Base-by-base conservation (phyloP, 2,888 invertebrate species). In the Chrysolina oricalcia region DNA sequence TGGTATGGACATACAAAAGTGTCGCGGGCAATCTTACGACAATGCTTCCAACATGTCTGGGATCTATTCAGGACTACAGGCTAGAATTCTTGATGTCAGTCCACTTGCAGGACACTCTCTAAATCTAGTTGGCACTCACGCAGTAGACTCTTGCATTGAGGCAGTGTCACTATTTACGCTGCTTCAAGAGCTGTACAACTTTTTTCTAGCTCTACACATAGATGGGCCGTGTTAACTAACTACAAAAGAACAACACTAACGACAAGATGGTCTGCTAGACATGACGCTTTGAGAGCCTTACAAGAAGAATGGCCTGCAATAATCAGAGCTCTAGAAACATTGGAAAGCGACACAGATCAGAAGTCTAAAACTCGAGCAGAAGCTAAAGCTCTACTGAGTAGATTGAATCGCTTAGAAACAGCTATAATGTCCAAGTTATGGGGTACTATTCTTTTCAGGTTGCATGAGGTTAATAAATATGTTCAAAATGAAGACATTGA, bases 231-330 rank as follows among this genome's bases (percentile, higher is more conserved):
- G 27, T 27, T 64, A 64, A 64, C 27, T 64, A 64, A 64, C 10
- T 64, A 15, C 64, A 64, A 64, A 64, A 64, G 35, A 27, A 64
- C 64, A 64, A 64, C 27, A 64, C 64, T 64, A 64, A 64, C 41
- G 15, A 64, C 64, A 64, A 64, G 64, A 64, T 64, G 64, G 64
- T 64, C 64, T 64, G 64, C 64, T 64, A 64, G 13, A 64, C 64
- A 64, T 64, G 64, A 64, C 23, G 64, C 64, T 64, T 64, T 64
- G 15, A 64, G 64, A 64, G 64, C 64, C 64, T 35, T 64, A 40
- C 64, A 64, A 64, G 64, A 64, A 64, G 64, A 27, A 64, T 64
- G 64, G 41, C 64, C 41, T 27, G 64, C 64, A 64, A 64, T 64
- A 13, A 64, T 64, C 41, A 64, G 27, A 64, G 63, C 63, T 27